Evolutionary conservation across 2,888 invertebrate genomes (phyloP), one percentile per base, ranked within the genome.

Genomic region (Trichacis sp.): DNA sequence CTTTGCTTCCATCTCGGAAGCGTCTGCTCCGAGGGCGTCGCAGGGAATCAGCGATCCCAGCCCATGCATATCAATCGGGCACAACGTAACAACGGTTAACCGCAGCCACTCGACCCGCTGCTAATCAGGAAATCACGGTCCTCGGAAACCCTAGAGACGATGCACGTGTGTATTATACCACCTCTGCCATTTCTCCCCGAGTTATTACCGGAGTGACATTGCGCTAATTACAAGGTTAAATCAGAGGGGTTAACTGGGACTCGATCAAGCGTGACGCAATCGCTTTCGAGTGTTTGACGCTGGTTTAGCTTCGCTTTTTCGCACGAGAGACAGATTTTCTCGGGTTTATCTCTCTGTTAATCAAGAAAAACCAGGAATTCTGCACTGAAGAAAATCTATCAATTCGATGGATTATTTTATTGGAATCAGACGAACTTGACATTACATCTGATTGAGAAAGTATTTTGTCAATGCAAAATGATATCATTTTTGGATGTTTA

Each of bases 61-160:
- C 79, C 82, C 82, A 84, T 84, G 83, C 83, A 84, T 84, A 83
- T 78, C 81, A 84, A 83, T 83, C 74, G 81, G 72, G 80, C 73
- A 71, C 77, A 77, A 80, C 81, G 79, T 83, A 83, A 81, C 82
- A 81, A 83, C 82, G 79, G 81, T 81, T 83, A 83, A 82, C 82
- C 79, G 82, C 79, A 82, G 72, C 77, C 82, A 80, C 78, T 81
- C 83, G 79, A 81, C 80, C 81, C 77, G 71, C 77, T 73, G 77
- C 79, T 83, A 84, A 84, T 84, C 82, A 83, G 82, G 81, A 82
- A 84, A 83, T 83, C 82, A 81, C 78, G 76, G 77, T 76, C 76
- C 78, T 74, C 76, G 76, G 77, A 79, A 80, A 79, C 73, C 80
- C 80, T 78, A 75, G 40, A 70, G 79, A 75, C n/a, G 42, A 50